Base-by-base conservation (phyloP, 2,113 vertebrate genomes). In the Phylloscopus trochilus region DNA sequence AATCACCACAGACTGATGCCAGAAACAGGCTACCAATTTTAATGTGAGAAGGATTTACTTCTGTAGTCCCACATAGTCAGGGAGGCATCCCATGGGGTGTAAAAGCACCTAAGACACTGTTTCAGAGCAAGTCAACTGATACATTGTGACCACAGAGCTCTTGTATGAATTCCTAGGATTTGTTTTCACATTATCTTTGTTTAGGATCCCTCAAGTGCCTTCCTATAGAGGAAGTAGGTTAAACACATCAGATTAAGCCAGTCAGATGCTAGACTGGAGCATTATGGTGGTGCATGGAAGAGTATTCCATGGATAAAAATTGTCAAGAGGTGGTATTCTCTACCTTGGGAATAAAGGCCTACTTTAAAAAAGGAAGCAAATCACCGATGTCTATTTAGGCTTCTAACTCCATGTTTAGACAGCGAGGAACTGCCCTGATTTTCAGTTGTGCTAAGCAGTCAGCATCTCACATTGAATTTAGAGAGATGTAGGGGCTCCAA, bases 331-430 rank as follows among this genome's bases (percentile, higher is more conserved):
- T 85, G 67, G 74, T 83, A 69, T 69, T 80, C 59, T 73, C 59
- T 64, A 69, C 49, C 76, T 84, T 46, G 62, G 64, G 68, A 96
- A 75, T 59, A 59, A 35, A 93, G 68, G 41, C 21, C 76, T 92
- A 26, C 68, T 81, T 90, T 53, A 47, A 88, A 92, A 88, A 81
- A 83, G 67, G 78, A 94, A 92, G 59, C 44, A 89, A 93, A 95
- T 77, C 63, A 91, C 21, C 3, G 28, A 74, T 2, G 0, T 91
- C 46, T 80, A 51, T 83, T 92, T 83, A 92, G 90, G 85, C 58
- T 84, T 83, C 69, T 89, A 92, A 87, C 44, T 92, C 85, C 80
- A 21, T 43, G 66, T 87, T 96, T 84, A 95, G 79, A 72, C 62
- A 82, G 46, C 0, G 23, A 94, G 75, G 72, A 94, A 90, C 82